phyloP scores from a whole-genome alignment of 1,140 invertebrate genomes.

The Linepithema humile region DNA sequence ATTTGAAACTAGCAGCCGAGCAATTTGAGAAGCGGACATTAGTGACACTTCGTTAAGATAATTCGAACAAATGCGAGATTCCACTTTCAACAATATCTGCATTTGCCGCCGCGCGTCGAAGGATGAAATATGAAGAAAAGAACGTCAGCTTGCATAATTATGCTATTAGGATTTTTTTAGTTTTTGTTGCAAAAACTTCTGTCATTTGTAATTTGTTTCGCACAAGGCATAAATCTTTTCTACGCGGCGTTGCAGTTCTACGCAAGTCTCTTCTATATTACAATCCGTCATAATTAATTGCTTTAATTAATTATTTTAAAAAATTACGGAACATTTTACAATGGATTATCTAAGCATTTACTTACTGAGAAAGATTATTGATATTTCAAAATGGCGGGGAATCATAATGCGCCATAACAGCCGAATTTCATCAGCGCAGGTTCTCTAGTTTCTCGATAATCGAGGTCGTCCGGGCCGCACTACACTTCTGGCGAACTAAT shows the following conservation, averaged over 20 bases:
- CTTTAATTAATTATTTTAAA: no score
- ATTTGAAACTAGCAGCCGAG: constrained; percentile 18
- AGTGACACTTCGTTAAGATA: constrained; percentile 76
- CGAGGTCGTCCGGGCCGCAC: constrained; percentile 41
- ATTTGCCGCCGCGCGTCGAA: neutral
- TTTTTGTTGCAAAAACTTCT: no score
- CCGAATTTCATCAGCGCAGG: no score
- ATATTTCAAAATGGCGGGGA: no score
- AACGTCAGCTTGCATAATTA: neutral
- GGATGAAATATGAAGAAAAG: neutral
- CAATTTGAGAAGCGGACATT: constrained; percentile 38
- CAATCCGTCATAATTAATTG: no score
- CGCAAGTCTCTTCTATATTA: no score
- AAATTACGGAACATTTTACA: no score
- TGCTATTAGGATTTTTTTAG: neutral
- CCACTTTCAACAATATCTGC: neutral
- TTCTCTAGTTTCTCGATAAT: constrained; percentile 59
- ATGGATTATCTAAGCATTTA: no score
- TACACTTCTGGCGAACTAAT: constrained; percentile 61
- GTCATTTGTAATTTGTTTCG: neutral
- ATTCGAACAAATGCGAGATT: constrained; percentile 50
- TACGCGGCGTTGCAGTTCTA: no score
- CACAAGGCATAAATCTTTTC: no score
- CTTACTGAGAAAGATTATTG: no score
- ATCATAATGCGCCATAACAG: no score